Evolutionary conservation across 2,888 invertebrate species (phyloP).

Genomic region (Dynastes hyllus): DNA sequence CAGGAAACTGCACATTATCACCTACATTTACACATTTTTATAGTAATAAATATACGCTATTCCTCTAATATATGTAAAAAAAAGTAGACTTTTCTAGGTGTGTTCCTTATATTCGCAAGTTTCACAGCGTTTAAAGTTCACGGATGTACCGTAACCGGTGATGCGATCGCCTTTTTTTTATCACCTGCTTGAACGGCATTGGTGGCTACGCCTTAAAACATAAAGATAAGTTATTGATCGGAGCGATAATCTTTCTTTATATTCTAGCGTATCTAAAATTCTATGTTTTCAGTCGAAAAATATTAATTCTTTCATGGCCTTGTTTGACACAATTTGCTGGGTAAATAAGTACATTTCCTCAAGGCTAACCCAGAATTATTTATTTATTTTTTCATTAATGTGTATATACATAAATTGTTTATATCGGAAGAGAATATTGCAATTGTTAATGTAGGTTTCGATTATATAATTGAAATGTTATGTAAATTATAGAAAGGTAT

Average conservation of each 20-base stretch:
- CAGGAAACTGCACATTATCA: slow-evolving; percentile 21
- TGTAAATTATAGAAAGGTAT: slow-evolving; percentile 7
- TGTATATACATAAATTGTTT: no score
- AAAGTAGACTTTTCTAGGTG: slow-evolving; percentile 36
- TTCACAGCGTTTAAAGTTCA: slow-evolving; percentile 37
- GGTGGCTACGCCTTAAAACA: slow-evolving; percentile 29
- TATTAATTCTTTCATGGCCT: not conserved
- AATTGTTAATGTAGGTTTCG: not conserved
- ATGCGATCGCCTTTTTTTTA: slow-evolving; percentile 31
- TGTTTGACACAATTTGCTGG: not conserved
- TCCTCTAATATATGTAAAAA: not conserved
- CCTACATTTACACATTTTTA: slow-evolving; percentile 19
- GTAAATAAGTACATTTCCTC: not conserved
- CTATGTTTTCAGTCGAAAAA: not conserved
- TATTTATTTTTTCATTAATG: no score
- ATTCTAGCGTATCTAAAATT: not conserved
- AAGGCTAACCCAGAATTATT: no score
- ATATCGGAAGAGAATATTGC: not conserved
- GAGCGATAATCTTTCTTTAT: not conserved
- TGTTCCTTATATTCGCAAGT: slow-evolving; percentile 31
- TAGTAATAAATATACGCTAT: no score
- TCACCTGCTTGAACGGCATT: not conserved
- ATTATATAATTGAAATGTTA: slow-evolving; percentile 11
- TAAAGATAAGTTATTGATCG: slow-evolving; percentile 34
- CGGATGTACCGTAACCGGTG: slow-evolving; percentile 27